Base-by-base conservation (phyloP, 2,113 vertebrate species). In the Cryptomyrus ogoouensis region DNA sequence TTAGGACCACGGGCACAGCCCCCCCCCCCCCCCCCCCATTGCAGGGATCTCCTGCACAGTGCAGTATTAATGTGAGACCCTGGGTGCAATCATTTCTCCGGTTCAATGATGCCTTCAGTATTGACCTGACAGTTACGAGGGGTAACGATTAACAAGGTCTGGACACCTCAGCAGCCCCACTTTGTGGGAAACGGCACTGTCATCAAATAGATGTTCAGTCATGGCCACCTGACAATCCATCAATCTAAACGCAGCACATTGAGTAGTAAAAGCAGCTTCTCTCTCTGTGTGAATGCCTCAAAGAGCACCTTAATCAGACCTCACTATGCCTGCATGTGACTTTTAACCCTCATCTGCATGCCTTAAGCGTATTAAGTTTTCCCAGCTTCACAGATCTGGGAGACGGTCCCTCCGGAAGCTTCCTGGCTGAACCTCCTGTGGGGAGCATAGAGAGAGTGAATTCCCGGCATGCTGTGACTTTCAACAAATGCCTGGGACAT, bases 111-210 rank as follows among this genome's bases (percentile, higher is more conserved):
- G 15, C 84, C 27, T 5, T 87, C 84, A 49, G 84, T 52, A 87
- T 87, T 13, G 84, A 87, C 84, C 46, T 87, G 84, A 49, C 84
- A 50, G 47, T 87, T 87, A 87, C 49, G 44, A 87, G 84, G 10
- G 46, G 46, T 52, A 87, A 87, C 49, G 84, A 87, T 31, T 87
- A 52, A 83, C 42, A 83, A 13, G 47, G 47, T 47, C 15, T 52
- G 84, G 46, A 24, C 80, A 31, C 44, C 24, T 87, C 49, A 52
- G 13, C n/a, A 52, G 50, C 50, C 31, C 17, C 12, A 9, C 17
- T 24, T 47, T 83, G 39, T 31, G 39, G 19, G 39, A 83, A 44
- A 47, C 80, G 19, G 35, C 80, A 83, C 39, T 6, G 27, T 27
- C 84, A 52, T 87, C 10, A 83, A 83, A 77, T 31, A 70, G 62